Percentiles rank a stretch among this genome's conserved stretches.
phyloP scores from a whole-genome alignment of 2,888 invertebrate species.

The Caenorhabditis sp. region DNA sequence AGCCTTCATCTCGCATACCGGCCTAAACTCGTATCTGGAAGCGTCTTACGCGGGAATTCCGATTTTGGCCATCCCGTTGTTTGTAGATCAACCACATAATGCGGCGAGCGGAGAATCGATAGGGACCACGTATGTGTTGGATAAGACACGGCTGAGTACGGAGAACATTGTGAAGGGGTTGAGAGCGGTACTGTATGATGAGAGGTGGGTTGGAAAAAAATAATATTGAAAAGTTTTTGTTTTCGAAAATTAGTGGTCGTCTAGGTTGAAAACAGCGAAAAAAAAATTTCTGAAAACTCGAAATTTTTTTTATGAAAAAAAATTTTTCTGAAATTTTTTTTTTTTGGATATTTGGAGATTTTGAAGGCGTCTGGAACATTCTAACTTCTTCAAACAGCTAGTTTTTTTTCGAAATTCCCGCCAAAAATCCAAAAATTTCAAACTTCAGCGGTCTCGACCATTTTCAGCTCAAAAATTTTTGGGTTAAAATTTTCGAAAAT shows the following conservation, averaged over 20 bases:
- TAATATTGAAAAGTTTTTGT: no score
- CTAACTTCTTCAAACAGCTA: no score
- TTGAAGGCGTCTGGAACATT: no score
- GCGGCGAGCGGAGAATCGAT: constrained; percentile 36
- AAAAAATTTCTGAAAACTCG: not conserved
- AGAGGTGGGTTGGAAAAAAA: no score
- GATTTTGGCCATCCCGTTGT: constrained; percentile 70
- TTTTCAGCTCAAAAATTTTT: no score
- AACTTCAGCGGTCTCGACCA: no score
- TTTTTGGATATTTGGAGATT: not conserved
- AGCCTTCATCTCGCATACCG: constrained; percentile 73
- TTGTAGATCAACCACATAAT: constrained; percentile 72
- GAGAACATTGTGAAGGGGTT: constrained; percentile 47
- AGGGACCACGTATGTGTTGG: constrained; percentile 60
- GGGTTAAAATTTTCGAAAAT: no score
- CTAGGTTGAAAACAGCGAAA: no score
- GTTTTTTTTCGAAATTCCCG: no score
- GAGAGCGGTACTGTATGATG: constrained; percentile 44
- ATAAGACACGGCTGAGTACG: constrained; percentile 47
- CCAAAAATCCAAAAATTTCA: no score
- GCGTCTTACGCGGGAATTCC: constrained; percentile 72
- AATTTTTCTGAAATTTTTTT: not conserved
- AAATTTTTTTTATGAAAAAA: not conserved
- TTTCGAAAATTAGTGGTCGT: no score
- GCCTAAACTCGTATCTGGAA: constrained; percentile 73